These are phyloP conservation scores for Dunckerocampus dactyliophorus DNA, from an alignment of 2,113 vertebrate genomes.

Conservation along the genomic window DNA sequence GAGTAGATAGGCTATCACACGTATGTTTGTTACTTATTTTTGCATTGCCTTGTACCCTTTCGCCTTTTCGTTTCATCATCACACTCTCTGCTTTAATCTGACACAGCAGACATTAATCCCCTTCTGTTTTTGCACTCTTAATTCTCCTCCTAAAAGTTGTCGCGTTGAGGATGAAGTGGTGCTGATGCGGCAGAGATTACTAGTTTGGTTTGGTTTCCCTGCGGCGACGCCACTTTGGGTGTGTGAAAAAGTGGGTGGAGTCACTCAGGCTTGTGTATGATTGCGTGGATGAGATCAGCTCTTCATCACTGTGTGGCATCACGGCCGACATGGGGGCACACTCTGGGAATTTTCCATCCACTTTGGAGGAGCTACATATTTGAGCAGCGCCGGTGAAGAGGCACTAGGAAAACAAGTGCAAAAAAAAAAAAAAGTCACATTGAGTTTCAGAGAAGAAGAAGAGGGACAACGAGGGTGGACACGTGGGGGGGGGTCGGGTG, in stretches of 20 bases:
- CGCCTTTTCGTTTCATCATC: slow-evolving; percentile 14
- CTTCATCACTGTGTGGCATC: neutral
- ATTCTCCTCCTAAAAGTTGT: slow-evolving; percentile 54
- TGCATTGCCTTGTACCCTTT: neutral
- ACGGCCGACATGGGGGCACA: slow-evolving; percentile 13
- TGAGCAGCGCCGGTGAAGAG: slow-evolving; percentile 1
- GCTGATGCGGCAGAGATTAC: slow-evolving; percentile 31
- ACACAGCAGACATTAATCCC: slow-evolving; percentile 60
- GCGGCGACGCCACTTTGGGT: neutral
- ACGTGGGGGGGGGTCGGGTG: slow-evolving; percentile 8
- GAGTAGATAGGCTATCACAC: neutral
- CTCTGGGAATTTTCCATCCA: neutral
- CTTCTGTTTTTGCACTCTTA: slow-evolving; percentile 42
- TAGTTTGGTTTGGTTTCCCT: neutral
- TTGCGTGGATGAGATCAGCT: slow-evolving; percentile 16
- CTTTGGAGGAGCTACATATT: slow-evolving; percentile 9
- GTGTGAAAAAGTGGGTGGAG: slow-evolving; percentile 8
- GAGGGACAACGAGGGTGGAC: neutral
- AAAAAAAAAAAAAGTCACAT: neutral
- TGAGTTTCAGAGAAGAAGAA: neutral
- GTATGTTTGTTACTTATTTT: neutral
- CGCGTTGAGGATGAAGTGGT: slow-evolving; percentile 40
- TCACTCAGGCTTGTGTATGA: neutral
- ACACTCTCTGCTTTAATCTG: slow-evolving; percentile 59
- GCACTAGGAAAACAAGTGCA: neutral